Conservation (phyloP, 2,113 vertebrate genomes). For the Lamprotornis superbus region DNA sequence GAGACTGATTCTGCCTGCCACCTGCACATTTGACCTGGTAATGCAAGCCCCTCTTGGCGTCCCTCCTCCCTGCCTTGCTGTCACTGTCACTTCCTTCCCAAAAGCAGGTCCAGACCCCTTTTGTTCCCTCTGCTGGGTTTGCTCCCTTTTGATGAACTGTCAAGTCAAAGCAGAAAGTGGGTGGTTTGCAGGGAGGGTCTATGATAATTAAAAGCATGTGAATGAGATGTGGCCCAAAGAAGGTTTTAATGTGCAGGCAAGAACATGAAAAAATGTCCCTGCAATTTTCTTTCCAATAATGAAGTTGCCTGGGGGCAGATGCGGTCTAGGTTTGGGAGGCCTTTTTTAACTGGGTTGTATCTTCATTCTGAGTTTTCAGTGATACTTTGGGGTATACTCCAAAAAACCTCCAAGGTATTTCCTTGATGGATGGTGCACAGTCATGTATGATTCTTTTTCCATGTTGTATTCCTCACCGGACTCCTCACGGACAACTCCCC, state of each 20-base stretch:
- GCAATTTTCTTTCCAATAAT: background rate
- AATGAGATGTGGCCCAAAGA: background rate
- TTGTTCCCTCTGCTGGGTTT: background rate
- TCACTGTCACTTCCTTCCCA: background rate
- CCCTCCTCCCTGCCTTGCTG: background rate
- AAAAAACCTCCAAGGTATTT: background rate
- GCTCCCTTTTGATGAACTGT: background rate
- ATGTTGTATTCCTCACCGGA: accelerated
- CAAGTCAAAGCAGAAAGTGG: background rate
- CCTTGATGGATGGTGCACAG: background rate
- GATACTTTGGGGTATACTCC: background rate
- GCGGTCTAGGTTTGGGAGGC: background rate
- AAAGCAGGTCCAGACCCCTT: background rate
- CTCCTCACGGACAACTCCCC: background rate
- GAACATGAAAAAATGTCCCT: background rate
- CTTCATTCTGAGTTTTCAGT: background rate
- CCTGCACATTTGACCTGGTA: background rate
- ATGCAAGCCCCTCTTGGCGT: background rate
- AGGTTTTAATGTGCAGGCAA: background rate
- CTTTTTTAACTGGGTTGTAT: background rate
- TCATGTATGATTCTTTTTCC: accelerated
- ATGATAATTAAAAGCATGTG: accelerated
- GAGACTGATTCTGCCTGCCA: background rate
- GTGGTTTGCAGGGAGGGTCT: background rate
- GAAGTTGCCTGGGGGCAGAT: background rate